A percentile compares a stretch with the other conserved stretches of the same genome.
Evolutionary conservation across 2,113 vertebrate species (phyloP).

Genomic region (Actinemys pallida): DNA sequence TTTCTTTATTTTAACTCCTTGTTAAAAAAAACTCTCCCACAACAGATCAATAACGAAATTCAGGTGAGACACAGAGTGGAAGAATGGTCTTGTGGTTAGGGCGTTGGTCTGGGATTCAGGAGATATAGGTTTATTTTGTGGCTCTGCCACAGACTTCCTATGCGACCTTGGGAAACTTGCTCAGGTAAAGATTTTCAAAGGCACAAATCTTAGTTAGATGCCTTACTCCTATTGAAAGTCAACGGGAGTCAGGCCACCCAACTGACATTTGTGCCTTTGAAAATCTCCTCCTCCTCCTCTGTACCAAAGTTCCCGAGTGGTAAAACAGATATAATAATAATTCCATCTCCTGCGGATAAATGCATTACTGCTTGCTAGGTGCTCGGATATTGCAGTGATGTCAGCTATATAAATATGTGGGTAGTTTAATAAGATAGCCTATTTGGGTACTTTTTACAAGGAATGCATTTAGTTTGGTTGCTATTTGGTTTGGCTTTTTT

Average conservation of each 20-base stretch:
- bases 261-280: conserved; percentile 23
- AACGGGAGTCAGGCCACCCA: not conserved
- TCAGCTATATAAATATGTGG: not conserved
- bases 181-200: not conserved
- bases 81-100: not conserved
- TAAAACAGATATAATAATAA: not conserved
- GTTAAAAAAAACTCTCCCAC: not conserved
- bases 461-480: not conserved
- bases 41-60: not conserved
- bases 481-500: conserved; percentile 14
- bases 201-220: not conserved
- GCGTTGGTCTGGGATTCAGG: not conserved
- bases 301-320: not conserved
- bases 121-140: not conserved
- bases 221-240: not conserved
- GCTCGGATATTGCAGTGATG: not conserved
- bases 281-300: not conserved
- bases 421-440: not conserved
- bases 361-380: not conserved
- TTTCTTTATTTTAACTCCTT: not conserved
- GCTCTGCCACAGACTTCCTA: not conserved
- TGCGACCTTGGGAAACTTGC: not conserved
- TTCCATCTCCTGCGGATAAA: not conserved
- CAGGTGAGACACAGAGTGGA: not conserved
- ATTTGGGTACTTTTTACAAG: not conserved